Base-by-base conservation (phyloP, 2,797 vertebrate species). In the Acipenser transmontanus region DNA sequence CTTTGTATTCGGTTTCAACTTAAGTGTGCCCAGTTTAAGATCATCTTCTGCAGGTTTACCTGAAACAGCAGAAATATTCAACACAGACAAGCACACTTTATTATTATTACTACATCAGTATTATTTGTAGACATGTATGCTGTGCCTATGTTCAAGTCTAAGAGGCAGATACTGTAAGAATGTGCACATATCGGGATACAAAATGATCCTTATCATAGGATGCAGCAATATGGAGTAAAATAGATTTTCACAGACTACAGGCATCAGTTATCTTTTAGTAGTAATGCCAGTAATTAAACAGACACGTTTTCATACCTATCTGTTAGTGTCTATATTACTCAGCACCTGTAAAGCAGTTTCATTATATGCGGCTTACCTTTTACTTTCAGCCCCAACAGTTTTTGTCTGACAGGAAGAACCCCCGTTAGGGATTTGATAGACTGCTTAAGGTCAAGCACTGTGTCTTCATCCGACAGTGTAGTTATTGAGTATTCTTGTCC, bases 1-100 rank as follows among this genome's bases (percentile, higher is more conserved):
- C 91, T 99, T 99, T 65, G 96, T 98, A 89, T 99, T 99, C 69
- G 96, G 96, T 85, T 99, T 99, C 74, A 99, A 82, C 82, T 99
- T 99, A 74, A 99, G 87, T 66, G 92, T 89, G 73, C 97, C 97
- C 78, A 99, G 89, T 79, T 98, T 99, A 77, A 97, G 88, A 71
- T 93, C 93, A 86, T 99, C 94, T 72, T 98, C 96, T 72, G 95
- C 97, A 74, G 95, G 92, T 87, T 94, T 99, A 76, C 97, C 97
- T 99, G 75, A 12, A 82, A 81, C 59, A 61, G 62, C 11, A 47
- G 34, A 34, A 34, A 34, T 34, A 34, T 4, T 3, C 34, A 34
- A 34, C 34, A 34, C 34, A 34, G 34, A 34, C 34, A 34, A 34
- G 34, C 34, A 34, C 34, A 34, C 4, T 34, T 34, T 34, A 34